These are phyloP conservation scores for Batillaria attramentaria DNA, from an alignment of 1,140 invertebrate species.

Conservation along the genomic window DNA sequence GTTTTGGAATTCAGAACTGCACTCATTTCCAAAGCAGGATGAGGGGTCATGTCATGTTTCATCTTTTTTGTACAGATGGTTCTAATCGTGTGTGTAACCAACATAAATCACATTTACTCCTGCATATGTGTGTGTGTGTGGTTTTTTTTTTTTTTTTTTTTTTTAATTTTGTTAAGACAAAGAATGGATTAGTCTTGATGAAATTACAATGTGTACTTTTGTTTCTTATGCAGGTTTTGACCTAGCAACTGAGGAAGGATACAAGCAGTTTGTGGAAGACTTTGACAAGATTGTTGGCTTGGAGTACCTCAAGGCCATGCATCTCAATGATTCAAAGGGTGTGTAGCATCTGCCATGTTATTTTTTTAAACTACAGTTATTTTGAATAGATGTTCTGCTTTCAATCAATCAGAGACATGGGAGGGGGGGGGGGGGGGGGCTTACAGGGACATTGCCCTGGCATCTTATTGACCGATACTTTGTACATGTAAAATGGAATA, in stretches of 20 bases:
- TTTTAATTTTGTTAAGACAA: not conserved
- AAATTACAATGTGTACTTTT: not conserved
- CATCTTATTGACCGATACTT: not conserved
- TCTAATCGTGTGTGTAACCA: not conserved
- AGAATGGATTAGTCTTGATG: too few relatives aligned
- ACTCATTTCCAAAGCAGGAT: too few relatives aligned
- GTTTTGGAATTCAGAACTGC: too few relatives aligned
- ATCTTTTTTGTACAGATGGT: too few relatives aligned
- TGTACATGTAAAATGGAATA: not conserved
- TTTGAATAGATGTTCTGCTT: too few relatives aligned
- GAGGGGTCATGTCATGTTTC: too few relatives aligned
- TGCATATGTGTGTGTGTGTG: constrained; percentile 10
- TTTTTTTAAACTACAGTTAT: too few relatives aligned
- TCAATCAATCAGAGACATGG: too few relatives aligned
- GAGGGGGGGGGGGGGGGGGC: too few relatives aligned
- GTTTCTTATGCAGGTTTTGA: constrained; percentile 71
- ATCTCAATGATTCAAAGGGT: constrained; percentile 76
- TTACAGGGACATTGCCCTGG: not conserved
- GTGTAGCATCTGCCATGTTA: constrained; percentile 3
- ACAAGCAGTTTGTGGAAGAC: constrained; percentile 70
- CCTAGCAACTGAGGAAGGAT: constrained; percentile 69
- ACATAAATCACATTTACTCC: not conserved
- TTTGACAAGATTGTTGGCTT: constrained; percentile 74
- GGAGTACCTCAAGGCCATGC: constrained; percentile 74
- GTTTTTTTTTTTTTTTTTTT: not conserved